Evolutionary conservation across 2,888 invertebrate species (phyloP).

Genomic region (Amiota mariae): DNA sequence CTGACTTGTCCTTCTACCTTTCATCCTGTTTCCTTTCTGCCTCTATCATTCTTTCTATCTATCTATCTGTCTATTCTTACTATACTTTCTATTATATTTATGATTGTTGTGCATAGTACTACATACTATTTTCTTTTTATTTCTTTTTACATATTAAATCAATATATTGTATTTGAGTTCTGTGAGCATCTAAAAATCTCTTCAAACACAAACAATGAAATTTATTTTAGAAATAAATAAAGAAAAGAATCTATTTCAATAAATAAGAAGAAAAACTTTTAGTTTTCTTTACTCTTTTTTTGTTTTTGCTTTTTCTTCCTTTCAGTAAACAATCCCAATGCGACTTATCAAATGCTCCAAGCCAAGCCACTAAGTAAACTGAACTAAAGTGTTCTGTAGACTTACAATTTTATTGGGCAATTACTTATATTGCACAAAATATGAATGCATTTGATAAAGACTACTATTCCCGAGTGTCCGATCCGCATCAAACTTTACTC

Average conservation of each 20-base stretch:
- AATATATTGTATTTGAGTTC: too few species aligned
- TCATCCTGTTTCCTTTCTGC: neutral
- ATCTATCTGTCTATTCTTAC: too few species aligned
- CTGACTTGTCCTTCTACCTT: constrained; percentile 12
- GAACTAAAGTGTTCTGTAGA: neutral
- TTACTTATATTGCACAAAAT: neutral
- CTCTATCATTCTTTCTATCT: too few species aligned
- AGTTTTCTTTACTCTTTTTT: neutral
- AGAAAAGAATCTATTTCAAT: constrained; percentile 2
- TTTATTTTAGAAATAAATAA: constrained; percentile 19
- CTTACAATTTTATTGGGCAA: neutral
- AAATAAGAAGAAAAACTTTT: neutral
- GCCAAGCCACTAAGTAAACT: neutral
- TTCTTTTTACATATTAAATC: neutral
- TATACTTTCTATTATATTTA: too few species aligned
- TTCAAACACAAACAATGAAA: constrained; percentile 20
- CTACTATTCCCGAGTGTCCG: too few species aligned
- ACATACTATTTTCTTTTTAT: constrained; percentile 21
- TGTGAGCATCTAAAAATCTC: too few species aligned
- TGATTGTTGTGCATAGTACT: neutral
- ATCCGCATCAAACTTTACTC: too few species aligned
- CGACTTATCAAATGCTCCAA: constrained; percentile 10
- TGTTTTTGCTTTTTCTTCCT: constrained; percentile 2
- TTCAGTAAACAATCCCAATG: constrained; percentile 20
- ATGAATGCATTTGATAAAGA: too few species aligned